Evolutionary conservation across 2,113 vertebrate genomes (phyloP).

Genomic region (Rhinolophus sinicus): DNA sequence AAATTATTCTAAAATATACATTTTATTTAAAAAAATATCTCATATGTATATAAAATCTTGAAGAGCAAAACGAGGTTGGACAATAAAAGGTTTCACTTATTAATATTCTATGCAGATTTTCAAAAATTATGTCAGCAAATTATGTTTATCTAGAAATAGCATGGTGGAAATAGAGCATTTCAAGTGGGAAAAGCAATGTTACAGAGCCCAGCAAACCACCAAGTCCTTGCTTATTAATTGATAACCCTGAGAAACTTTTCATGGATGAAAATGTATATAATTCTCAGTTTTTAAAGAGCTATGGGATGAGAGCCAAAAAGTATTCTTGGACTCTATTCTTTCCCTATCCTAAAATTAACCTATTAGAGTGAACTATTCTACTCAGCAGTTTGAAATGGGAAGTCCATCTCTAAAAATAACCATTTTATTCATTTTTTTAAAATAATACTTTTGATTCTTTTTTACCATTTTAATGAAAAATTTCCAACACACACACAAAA

Average conservation of each 20-base stretch:
- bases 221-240: neutral
- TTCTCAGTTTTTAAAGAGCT: neutral
- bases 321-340: neutral
- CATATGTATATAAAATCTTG: neutral
- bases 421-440: neutral
- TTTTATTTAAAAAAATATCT: neutral
- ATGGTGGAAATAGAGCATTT: neutral
- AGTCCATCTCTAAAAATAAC: slow-evolving; percentile 11
- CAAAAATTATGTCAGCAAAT: neutral
- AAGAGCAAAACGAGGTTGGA: neutral
- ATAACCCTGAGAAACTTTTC: neutral
- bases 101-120: neutral
- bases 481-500: neutral
- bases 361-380: neutral
- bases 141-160: neutral
- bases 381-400: neutral
- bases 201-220: neutral
- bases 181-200: neutral
- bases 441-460: neutral
- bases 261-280: neutral
- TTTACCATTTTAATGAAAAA: neutral
- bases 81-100: neutral
- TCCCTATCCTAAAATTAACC: neutral
- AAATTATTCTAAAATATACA: slow-evolving; percentile 37
- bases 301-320: neutral